Evolutionary conservation across 2,113 vertebrate species (phyloP), one percentile per base, ranked within the genome.

Genomic region (Cochlearius cochlearius): DNA sequence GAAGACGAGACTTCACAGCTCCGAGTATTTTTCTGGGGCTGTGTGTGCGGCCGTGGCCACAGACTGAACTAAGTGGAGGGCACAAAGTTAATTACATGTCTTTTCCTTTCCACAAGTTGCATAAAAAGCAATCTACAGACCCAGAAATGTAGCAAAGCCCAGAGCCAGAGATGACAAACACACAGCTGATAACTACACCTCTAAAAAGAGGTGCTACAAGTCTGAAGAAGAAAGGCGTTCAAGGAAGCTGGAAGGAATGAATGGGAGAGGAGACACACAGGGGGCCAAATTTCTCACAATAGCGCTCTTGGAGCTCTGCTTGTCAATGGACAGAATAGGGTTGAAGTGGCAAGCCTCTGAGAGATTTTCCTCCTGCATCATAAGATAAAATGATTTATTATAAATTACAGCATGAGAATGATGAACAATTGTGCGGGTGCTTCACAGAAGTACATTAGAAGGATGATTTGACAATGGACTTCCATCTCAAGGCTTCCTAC

Each of bases 41-140:
- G 30, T 55, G 29, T 69, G 20, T 34, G 50, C 0, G 0, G 30
- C 9, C 29, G 71, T 86, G 45, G 30, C 13, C 59, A 80, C 0
- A 2, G 20, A 67, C 3, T 50, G 30, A 71, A 72, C 26, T 25
- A 41, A 45, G 58, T 2, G 10, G 38, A 75, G 7, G 10, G 10
- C 36, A 71, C 36, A 49, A 68, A 77, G 21, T 39, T 67, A 39
- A 85, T 86, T 59, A 71, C 29, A 12, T n/a, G 11, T 18, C 25
- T 77, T 87, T 64, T 81, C 38, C 23, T 87, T 87, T 76, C 81
- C 67, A 58, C 10, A 34, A n/a, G 10, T 60, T 56, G 22, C 41
- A 69, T 39, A 36, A 68, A 81, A 90, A 75, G 25, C 34, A 34
- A 66, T 52, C 29, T 52, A 23, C 8, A 55, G 45, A 89, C 43